Evolutionary conservation across 2,888 invertebrate species (phyloP).

Genomic region (Drosophila lacicola): DNA sequence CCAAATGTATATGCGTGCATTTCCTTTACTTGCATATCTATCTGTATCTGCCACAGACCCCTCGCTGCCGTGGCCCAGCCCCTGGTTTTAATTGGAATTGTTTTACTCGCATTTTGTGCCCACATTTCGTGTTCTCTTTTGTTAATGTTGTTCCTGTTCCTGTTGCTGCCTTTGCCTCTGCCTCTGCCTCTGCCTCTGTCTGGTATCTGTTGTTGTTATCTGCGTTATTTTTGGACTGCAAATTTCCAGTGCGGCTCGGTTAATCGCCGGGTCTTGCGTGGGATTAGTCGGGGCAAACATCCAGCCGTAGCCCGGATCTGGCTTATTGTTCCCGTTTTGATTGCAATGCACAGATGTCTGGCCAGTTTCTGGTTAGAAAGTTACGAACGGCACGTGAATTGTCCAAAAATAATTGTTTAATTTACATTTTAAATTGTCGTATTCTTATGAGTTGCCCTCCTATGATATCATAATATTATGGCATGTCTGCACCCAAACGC

Average conservation of each 20-base stretch:
- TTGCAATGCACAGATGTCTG: conserved; percentile 70
- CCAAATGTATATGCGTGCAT: conserved; percentile 50
- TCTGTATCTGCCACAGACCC: conserved; percentile 25
- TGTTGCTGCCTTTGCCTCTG: conserved; percentile 22
- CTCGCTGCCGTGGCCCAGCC: neutral
- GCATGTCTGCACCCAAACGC: no score
- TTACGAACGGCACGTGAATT: conserved; percentile 17
- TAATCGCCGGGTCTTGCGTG: conserved; percentile 64
- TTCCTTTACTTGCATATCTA: conserved; percentile 48
- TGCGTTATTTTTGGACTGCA: conserved; percentile 59
- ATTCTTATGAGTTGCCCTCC: neutral
- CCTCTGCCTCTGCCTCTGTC: conserved; percentile 21
- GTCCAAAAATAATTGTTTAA: conserved; percentile 13
- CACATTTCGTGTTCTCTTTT: conserved; percentile 58
- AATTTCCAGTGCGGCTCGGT: conserved; percentile 61
- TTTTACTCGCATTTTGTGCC: conserved; percentile 65
- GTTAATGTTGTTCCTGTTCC: conserved; percentile 40
- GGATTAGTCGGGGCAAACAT: conserved; percentile 58
- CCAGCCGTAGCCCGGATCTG: conserved; percentile 2
- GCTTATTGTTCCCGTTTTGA: conserved; percentile 67
- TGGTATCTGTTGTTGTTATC: conserved; percentile 68
- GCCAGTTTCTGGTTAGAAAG: conserved; percentile 31
- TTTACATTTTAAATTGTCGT: conserved; percentile 6
- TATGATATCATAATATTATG: neutral
- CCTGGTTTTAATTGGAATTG: conserved; percentile 67